These are phyloP conservation scores for Arizona elegans DNA, from an alignment of 2,113 vertebrate species.

Conservation along the genomic window DNA sequence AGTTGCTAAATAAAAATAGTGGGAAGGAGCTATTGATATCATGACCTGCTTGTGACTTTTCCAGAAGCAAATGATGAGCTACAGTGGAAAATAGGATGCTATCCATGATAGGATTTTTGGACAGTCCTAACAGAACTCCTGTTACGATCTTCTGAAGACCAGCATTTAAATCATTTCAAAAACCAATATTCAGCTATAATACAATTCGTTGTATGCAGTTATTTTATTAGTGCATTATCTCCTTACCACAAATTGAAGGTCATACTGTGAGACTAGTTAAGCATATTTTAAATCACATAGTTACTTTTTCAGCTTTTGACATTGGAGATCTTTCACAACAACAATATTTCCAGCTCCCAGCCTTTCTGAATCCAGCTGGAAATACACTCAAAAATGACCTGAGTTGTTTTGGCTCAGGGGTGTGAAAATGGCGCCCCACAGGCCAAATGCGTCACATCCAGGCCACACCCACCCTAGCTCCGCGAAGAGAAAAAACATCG, in stretches of 20 bases:
- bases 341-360: background rate
- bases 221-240: background rate
- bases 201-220: background rate
- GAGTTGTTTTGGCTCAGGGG: background rate
- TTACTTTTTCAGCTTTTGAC: background rate
- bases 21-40: background rate
- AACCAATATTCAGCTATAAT: background rate
- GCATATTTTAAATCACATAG: background rate
- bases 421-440: no score
- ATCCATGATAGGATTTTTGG: background rate
- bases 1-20: background rate
- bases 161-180: background rate
- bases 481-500: rapidly evolving
- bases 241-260: background rate
- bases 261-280: background rate
- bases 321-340: background rate
- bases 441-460: no score
- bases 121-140: background rate
- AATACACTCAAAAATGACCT: background rate
- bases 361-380: background rate
- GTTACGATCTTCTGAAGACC: background rate
- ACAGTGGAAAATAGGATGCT: background rate
- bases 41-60: background rate
- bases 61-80: background rate
- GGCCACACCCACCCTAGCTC: no score